Conservation (phyloP, 2,113 vertebrate genomes). For the Oostethus manadensis region DNA sequence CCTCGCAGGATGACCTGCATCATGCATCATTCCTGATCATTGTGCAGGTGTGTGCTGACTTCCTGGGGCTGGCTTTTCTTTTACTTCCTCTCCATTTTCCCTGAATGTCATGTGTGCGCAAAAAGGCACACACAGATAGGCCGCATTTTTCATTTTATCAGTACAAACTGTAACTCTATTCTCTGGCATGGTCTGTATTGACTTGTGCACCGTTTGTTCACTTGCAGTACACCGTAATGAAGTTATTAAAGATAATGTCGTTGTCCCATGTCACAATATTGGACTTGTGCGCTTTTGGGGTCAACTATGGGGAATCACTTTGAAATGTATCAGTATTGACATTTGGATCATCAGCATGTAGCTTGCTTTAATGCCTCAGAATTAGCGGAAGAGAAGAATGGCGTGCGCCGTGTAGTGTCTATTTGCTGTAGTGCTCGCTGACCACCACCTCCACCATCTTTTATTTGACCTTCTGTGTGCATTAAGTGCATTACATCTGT, state of each 20-base stretch:
- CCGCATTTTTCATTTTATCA: conserved; percentile 65
- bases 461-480: conserved; percentile 47
- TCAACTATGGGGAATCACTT: conserved; percentile 76
- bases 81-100: conserved; percentile 37
- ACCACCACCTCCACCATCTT: conserved; percentile 35
- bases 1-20: conserved; percentile 58
- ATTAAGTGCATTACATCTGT: conserved; percentile 22
- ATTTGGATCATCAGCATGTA: conserved; percentile 68
- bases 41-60: conserved; percentile 29
- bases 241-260: conserved; percentile 77
- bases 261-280: conserved; percentile 75
- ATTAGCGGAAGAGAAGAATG: conserved; percentile 56
- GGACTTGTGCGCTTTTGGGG: conserved; percentile 63
- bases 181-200: conserved; percentile 58
- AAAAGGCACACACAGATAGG: conserved; percentile 12
- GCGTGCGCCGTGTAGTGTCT: conserved; percentile 20
- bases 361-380: conserved; percentile 63
- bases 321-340: conserved; percentile 75
- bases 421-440: conserved; percentile 49
- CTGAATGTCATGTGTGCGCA: background rate
- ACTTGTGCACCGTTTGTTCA: conserved; percentile 65
- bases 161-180: conserved; percentile 58
- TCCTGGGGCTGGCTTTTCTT: conserved; percentile 54
- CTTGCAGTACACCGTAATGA: conserved; percentile 67
- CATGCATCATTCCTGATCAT: conserved; percentile 18